These are phyloP conservation scores for Drosophila ironensis DNA, from an alignment of 1,140 invertebrate species.

Conservation along the genomic window DNA sequence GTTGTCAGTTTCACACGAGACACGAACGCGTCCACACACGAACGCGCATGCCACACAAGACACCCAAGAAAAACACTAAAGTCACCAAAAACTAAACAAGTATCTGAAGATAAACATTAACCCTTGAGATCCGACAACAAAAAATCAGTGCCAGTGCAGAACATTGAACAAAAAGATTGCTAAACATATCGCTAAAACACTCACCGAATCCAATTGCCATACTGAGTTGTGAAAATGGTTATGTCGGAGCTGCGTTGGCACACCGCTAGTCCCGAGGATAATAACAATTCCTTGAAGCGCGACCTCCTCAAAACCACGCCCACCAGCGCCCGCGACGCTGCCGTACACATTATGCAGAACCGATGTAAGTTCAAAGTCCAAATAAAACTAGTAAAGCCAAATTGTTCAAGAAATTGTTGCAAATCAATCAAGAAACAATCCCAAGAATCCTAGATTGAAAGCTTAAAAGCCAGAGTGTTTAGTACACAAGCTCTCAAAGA, in stretches of 20 bases:
- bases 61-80: not conserved
- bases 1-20: constrained; percentile 79
- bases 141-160: constrained; percentile 20
- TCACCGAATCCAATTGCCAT: constrained; percentile 2
- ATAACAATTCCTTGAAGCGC: constrained; percentile 77
- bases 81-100: not conserved
- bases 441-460: no score
- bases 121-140: not conserved
- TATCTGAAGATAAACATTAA: constrained; percentile 1
- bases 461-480: no score
- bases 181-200: constrained; percentile 37
- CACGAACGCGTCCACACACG: constrained; percentile 74
- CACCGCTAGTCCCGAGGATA: constrained; percentile 78
- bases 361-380: constrained; percentile 70
- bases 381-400: not conserved
- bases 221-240: constrained; percentile 77
- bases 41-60: constrained; percentile 35
- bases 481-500: no score
- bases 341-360: constrained; percentile 79
- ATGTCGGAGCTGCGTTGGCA: constrained; percentile 82
- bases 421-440: no score
- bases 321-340: constrained; percentile 59
- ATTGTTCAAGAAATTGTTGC: no score
- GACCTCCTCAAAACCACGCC: constrained; percentile 73
- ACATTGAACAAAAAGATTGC: no score